phyloP scores from a whole-genome alignment of 1,140 invertebrate genomes.

The Drosophila arizonae region DNA sequence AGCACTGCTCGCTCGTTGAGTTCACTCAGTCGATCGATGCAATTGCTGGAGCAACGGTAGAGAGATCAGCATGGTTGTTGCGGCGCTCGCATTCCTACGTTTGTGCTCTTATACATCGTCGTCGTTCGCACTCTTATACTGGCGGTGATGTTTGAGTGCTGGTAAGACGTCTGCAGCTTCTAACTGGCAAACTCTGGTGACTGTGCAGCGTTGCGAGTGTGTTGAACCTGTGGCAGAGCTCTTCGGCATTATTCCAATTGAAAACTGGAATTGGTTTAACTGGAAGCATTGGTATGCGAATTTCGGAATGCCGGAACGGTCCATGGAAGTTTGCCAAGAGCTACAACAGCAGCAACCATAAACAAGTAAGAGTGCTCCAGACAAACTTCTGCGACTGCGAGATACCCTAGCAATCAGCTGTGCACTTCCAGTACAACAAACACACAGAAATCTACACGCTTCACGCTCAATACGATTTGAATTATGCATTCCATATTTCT shows the following conservation, averaged over 20 bases:
- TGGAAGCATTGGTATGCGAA: constrained; percentile 77
- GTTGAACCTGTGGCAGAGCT: constrained; percentile 52
- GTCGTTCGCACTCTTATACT: constrained; percentile 19
- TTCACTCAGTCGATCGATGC: constrained; percentile 5
- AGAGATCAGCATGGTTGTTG: not conserved
- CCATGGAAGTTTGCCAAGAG: constrained; percentile 65
- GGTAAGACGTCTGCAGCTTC: constrained; percentile 36
- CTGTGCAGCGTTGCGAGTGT: constrained; percentile 67
- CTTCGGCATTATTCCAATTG: constrained; percentile 62
- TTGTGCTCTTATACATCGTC: not conserved
- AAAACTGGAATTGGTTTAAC: constrained; percentile 81
- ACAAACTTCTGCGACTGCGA: not conserved
- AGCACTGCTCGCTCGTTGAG: not conserved
- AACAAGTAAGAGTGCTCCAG: constrained; percentile 1
- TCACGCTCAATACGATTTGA: not conserved
- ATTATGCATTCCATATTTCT: not conserved
- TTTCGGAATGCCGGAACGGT: constrained; percentile 77
- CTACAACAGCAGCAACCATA: constrained; percentile 4
- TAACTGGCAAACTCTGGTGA: constrained; percentile 49
- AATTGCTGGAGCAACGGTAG: not conserved
- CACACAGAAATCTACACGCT: not conserved
- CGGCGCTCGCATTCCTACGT: constrained; percentile 1
- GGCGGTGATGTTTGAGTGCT: constrained; percentile 8
- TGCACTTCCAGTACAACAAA: not conserved
- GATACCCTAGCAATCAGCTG: not conserved